Percentiles rank a stretch among this genome's conserved stretches.
These are phyloP conservation scores for Gavia stellata DNA, from an alignment of 2,113 vertebrate genomes.

Conservation along the genomic window DNA sequence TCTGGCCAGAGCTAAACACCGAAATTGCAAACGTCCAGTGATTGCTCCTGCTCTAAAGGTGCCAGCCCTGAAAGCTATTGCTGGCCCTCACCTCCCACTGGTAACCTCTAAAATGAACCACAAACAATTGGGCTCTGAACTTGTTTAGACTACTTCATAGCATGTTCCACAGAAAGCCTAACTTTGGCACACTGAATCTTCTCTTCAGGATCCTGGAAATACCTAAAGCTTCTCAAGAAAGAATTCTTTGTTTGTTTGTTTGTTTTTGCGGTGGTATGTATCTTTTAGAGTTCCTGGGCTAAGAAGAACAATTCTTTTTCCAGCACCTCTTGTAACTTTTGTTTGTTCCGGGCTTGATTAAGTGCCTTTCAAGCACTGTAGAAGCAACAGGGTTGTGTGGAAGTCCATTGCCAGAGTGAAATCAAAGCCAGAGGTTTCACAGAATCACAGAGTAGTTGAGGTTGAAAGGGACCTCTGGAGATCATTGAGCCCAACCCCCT, in stretches of 20 bases:
- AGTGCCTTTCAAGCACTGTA: neutral
- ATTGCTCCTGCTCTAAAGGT: too few species aligned
- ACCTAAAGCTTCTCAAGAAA: neutral
- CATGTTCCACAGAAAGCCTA: neutral
- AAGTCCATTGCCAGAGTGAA: neutral
- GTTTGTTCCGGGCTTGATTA: neutral
- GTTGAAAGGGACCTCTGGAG: neutral
- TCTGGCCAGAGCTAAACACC: too few species aligned
- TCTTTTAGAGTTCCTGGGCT: neutral
- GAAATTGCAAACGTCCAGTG: too few species aligned
- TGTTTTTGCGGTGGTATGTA: too few species aligned
- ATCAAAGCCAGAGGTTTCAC: neutral
- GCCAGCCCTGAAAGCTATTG: too few species aligned
- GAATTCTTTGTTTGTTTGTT: too few species aligned
- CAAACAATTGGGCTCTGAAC: too few species aligned
- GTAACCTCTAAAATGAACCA: too few species aligned
- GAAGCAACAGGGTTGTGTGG: neutral
- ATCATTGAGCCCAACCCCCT: neutral
- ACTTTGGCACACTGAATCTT: neutral
- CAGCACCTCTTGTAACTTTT: neutral
- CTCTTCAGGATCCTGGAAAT: neutral
- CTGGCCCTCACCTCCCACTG: too few species aligned
- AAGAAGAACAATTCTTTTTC: neutral
- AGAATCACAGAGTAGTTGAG: neutral
- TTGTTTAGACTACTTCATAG: too few species aligned